These are phyloP conservation scores for Oxygymnocypris stewartii DNA, from an alignment of 2,113 vertebrate species.

Conservation along the genomic window DNA sequence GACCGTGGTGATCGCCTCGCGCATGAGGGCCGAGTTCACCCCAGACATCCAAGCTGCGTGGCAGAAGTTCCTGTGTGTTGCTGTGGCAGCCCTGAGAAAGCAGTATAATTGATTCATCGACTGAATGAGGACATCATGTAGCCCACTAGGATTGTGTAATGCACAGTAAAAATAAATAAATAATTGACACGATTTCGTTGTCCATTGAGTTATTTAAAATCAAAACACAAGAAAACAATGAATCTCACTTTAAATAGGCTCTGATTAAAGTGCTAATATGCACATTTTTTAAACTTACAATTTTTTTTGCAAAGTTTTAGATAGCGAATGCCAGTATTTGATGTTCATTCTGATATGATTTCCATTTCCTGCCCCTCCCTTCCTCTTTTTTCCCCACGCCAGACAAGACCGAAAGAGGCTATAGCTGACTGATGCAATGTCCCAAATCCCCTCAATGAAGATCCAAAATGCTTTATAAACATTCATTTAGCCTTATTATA, in stretches of 20 bases:
- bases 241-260: not conserved
- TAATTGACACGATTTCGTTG: not conserved
- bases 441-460: not conserved
- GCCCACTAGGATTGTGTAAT: not conserved
- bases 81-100: constrained; percentile 70
- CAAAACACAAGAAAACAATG: not conserved
- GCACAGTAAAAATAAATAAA: not conserved
- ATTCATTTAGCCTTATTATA: not conserved
- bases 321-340: not conserved
- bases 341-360: not conserved
- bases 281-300: not conserved
- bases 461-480: not conserved
- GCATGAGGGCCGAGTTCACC: constrained; percentile 59
- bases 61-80: constrained; percentile 74
- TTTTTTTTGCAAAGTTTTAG: not conserved
- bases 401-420: not conserved
- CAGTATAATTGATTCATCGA: constrained; percentile 67
- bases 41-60: constrained; percentile 63
- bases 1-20: not conserved
- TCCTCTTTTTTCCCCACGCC: too few species aligned
- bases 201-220: not conserved
- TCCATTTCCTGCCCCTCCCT: not conserved
- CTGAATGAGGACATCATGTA: not conserved
- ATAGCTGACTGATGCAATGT: too few species aligned
- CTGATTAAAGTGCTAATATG: not conserved